These are phyloP conservation scores for Scolopax bukidnonensis DNA, from an alignment of 2,797 vertebrate genomes.

Conservation along the genomic window DNA sequence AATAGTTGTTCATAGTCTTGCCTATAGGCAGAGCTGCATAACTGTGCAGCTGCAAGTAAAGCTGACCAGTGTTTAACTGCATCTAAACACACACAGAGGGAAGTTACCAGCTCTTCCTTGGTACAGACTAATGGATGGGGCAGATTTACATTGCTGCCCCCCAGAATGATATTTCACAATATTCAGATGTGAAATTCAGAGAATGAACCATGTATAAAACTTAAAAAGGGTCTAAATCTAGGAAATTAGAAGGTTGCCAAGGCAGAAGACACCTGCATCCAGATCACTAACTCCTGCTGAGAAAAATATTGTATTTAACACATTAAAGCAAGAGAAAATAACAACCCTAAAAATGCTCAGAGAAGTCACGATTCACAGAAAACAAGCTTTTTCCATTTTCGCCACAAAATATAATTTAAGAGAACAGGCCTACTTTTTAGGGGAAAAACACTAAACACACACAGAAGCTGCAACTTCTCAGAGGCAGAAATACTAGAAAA, in stretches of 20 bases:
- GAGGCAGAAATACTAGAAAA: background rate
- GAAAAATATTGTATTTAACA: background rate
- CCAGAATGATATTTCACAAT: background rate
- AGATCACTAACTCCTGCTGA: background rate
- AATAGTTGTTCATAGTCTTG: background rate
- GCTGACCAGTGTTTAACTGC: background rate
- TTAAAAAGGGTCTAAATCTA: background rate
- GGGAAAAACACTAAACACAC: background rate
- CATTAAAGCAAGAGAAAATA: background rate
- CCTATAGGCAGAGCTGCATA: background rate
- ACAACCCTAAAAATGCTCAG: background rate
- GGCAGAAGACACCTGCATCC: background rate
- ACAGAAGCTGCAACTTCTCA: background rate
- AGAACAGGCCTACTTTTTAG: background rate
- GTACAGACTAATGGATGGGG: fast-evolving
- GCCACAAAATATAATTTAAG: background rate
- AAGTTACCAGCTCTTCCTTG: background rate
- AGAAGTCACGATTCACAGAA: background rate
- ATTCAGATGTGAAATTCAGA: background rate
- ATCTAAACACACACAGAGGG: background rate
- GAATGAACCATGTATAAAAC: background rate
- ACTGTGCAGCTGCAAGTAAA: background rate
- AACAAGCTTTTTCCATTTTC: background rate
- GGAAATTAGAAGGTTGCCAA: background rate
- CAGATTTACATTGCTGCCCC: background rate